phyloP scores from a whole-genome alignment of 1,140 invertebrate genomes.

The Rhynchophorus ferrugineus region DNA sequence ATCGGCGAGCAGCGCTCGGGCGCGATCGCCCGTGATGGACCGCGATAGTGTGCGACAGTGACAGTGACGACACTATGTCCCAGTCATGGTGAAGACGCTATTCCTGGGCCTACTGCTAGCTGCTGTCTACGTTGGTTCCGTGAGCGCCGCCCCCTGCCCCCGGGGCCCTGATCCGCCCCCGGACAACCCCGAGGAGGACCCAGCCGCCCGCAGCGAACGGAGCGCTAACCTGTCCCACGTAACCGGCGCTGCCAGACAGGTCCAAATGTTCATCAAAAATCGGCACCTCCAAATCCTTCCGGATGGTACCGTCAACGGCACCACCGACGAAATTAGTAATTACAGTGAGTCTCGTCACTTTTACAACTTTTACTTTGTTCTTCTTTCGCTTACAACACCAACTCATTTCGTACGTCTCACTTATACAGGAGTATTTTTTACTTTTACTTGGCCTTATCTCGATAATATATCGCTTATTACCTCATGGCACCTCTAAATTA shows the following conservation, averaged over 20 bases:
- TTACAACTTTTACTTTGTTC: not conserved
- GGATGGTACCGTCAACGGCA: constrained; percentile 72
- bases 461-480: no score
- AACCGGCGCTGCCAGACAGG: constrained; percentile 62
- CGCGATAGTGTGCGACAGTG: constrained; percentile 33
- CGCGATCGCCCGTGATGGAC: constrained; percentile 1
- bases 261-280: constrained; percentile 74
- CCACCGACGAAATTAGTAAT: constrained; percentile 62
- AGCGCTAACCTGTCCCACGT: constrained; percentile 68
- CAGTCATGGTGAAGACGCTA: constrained; percentile 42
- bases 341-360: constrained; percentile 61
- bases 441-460: no score
- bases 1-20: not conserved
- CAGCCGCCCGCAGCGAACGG: constrained; percentile 48
- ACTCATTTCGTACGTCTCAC: not conserved
- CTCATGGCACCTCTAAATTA: no score
- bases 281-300: constrained; percentile 67
- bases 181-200: constrained; percentile 30
- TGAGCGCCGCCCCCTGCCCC: constrained; percentile 32
- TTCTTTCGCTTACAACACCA: not conserved
- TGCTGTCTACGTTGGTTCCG: constrained; percentile 38
- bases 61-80: constrained; percentile 39
- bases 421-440: no score
- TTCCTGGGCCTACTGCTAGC: constrained; percentile 38
- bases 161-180: constrained; percentile 14